phyloP scores from a whole-genome alignment of 1,140 invertebrate species.

The Rhyzopertha dominica region DNA sequence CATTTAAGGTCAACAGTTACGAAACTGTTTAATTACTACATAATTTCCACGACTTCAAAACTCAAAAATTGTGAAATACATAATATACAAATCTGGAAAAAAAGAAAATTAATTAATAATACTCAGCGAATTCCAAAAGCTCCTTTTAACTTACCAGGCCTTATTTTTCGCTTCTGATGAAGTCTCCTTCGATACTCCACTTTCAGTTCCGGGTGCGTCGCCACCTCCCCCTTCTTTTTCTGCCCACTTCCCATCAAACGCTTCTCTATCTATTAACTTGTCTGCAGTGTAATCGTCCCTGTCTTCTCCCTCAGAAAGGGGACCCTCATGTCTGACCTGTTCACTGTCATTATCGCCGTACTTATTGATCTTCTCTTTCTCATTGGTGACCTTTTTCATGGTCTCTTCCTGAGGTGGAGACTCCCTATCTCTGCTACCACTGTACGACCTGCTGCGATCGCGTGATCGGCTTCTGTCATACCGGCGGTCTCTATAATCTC shows the following conservation, averaged over 20 bases:
- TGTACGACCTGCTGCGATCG: constrained; percentile 42
- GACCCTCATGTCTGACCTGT: constrained; percentile 55
- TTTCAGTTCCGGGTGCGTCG: constrained; percentile 42
- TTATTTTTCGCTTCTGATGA: no score
- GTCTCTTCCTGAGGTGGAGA: constrained; percentile 59
- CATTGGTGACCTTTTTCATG: constrained; percentile 54
- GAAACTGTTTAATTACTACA: no score
- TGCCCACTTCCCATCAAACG: constrained; percentile 59
- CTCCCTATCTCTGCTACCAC: constrained; percentile 46
- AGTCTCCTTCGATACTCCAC: no score
- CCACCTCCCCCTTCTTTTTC: constrained; percentile 47
- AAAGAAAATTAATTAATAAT: no score
- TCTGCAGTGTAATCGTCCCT: constrained; percentile 52
- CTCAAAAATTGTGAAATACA: no score
- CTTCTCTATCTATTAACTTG: constrained; percentile 53
- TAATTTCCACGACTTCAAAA: no score
- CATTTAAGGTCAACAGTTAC: no score
- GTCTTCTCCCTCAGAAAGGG: constrained; percentile 66
- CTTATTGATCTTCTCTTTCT: constrained; percentile 59
- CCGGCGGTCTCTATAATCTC: constrained; percentile 60
- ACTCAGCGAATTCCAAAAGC: no score
- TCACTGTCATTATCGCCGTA: constrained; percentile 52
- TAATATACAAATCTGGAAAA: no score
- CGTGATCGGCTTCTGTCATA: constrained; percentile 45
- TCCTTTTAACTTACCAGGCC: no score